Evolutionary conservation across 2,113 vertebrate genomes (phyloP), one percentile per base, ranked within the genome.

Genomic region (Kryptolebias marmoratus): DNA sequence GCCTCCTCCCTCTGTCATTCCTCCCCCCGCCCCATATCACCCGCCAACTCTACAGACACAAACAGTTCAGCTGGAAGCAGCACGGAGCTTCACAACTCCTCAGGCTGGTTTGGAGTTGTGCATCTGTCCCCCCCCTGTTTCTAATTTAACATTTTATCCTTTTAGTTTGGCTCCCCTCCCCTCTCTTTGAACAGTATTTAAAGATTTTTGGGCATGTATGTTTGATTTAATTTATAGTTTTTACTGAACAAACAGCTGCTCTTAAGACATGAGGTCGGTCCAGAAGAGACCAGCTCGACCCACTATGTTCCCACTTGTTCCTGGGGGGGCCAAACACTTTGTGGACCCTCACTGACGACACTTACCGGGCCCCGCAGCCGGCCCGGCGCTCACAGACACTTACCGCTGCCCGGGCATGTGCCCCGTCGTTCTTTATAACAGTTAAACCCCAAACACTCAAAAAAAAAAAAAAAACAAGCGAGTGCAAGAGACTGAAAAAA

Each of bases 171-270:
- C 10, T 73, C 44, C 22, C 52, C 3, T 64, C 65, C 60, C 64
- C 61, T 68, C 42, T 86, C 79, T 82, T 71, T 71, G 73, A 88
- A 88, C 86, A 90, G 88, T 93, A 91, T 92, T 93, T 94, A 88
- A 92, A 83, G 49, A 61, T 87, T 84, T 86, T 74, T 52, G 79
- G 70, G 82, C 82, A 87, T 91, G 75, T 90, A 87, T 68, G 63
- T 90, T 86, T 85, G 75, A 84, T 89, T 91, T 91, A 87, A 93
- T 91, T 91, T 92, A 92, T 91, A 87, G 82, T 88, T 91, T 87
- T 88, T 85, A 91, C 77, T 80, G 79, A 85, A 83, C 77, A 87
- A 84, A 81, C 76, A 39, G 88, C 88, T 91, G 90, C 88, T 91
- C 90, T 56, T 81, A 68, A 87, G 85, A 89, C 75, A 67, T 75